Evolutionary conservation across 2,113 vertebrate genomes (phyloP).

Genomic region (Orcinus orca): DNA sequence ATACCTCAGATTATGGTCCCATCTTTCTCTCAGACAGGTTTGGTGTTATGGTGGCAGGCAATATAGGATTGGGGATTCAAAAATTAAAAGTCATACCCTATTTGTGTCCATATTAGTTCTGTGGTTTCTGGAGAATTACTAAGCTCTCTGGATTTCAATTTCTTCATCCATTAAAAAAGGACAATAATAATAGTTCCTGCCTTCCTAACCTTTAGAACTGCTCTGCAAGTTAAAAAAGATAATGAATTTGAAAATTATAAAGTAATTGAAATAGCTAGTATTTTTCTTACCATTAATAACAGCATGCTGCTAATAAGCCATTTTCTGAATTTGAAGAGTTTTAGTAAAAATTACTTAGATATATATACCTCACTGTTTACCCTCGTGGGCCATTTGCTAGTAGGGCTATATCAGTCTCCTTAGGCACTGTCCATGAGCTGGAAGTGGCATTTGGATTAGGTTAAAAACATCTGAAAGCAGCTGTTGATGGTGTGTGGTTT

Average conservation of each 20-base stretch:
- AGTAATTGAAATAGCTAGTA: not conserved
- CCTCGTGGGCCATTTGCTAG: not conserved
- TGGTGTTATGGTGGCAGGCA: not conserved
- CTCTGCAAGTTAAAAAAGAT: not conserved
- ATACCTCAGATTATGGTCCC: not conserved
- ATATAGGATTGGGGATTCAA: not conserved
- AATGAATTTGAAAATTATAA: not conserved
- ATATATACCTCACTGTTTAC: not conserved
- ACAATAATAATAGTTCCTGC: not conserved
- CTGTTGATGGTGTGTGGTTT: not conserved
- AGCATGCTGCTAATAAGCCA: not conserved
- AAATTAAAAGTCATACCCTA: not conserved
- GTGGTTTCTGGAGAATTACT: not conserved
- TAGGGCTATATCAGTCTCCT: not conserved
- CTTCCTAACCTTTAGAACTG: not conserved
- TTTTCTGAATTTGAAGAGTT: not conserved
- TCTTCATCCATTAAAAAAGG: not conserved
- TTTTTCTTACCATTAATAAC: not conserved
- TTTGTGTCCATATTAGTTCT: not conserved
- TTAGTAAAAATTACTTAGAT: not conserved
- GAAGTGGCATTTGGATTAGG: not conserved
- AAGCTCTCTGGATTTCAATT: not conserved
- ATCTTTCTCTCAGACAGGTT: not conserved
- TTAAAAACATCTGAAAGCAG: not conserved
- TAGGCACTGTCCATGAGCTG: not conserved